phyloP scores from a whole-genome alignment of 2,888 invertebrate species.

The Tachystola acroxantha region DNA sequence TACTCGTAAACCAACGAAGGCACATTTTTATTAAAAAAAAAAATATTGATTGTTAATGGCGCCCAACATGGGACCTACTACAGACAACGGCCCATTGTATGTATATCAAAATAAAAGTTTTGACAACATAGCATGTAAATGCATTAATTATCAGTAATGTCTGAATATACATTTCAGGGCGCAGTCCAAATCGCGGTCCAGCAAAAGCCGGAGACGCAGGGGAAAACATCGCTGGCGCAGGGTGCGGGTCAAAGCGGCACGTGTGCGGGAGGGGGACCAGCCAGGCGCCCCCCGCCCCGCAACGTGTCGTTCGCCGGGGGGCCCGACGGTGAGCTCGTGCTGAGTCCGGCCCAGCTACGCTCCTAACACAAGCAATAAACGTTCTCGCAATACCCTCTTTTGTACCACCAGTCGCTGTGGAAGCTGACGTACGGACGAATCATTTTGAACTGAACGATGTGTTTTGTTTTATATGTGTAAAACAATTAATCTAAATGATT shows the following conservation, averaged over 20 bases:
- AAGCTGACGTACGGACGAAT: constrained; percentile 2
- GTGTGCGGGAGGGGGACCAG: constrained; percentile 21
- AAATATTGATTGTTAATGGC: too few species aligned
- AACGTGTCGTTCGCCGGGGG: constrained; percentile 73
- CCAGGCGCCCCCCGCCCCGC: constrained; percentile 54
- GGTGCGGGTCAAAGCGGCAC: constrained; percentile 12
- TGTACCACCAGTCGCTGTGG: constrained; percentile 22
- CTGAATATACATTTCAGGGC: constrained; percentile 11
- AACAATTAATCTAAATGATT: too few species aligned
- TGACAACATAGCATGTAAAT: too few species aligned
- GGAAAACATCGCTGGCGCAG: constrained; percentile 9
- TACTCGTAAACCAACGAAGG: too few species aligned
- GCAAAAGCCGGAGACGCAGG: constrained; percentile 11
- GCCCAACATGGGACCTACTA: too few species aligned
- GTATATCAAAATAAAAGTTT: too few species aligned
- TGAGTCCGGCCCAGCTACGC: constrained; percentile 81
- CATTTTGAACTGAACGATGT: not conserved
- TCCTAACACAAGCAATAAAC: constrained; percentile 70
- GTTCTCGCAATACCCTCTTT: constrained; percentile 41
- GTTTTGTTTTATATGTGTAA: too few species aligned
- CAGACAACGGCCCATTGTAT: too few species aligned
- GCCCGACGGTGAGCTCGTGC: constrained; percentile 78
- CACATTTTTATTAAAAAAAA: too few species aligned
- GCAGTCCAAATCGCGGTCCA: constrained; percentile 12
- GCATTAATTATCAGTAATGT: too few species aligned